Base-by-base conservation (phyloP, 2,888 invertebrate species). In the Ormia ochracea region DNA sequence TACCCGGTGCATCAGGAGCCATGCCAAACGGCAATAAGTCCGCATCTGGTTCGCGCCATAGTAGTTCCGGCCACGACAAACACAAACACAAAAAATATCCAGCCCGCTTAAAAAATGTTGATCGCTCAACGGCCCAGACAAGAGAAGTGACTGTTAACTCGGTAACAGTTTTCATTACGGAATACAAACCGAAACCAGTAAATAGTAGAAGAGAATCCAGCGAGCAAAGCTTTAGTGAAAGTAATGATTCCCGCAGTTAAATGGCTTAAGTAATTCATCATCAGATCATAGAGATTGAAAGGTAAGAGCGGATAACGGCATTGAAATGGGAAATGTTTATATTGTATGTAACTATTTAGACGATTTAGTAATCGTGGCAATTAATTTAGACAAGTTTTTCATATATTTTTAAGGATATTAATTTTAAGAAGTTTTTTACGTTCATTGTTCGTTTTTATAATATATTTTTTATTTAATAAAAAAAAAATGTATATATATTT, bases 111-210 rank as follows among this genome's bases (percentile, higher is more conserved):
- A 96, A 96, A 91, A 97, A 98, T 90, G 94, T 98, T 76, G 98
- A 98, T 89, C 92, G 98, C 66, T 97, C 96, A 87, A 95, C 96
- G 33, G 98, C 96, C 26, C 96, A 96, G 89, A 96, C 96, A 74
- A 94, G 97, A 90, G 96, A 97, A 91, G 97, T 98, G 85, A 98
- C 98, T 58, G 98, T 98, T 36, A 98, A 98, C 90, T 97, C 97
- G 86, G 97, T 98, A 78, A 98, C 98, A 58, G 98, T 98, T 81
- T 95, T 97, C 83, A 98, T 98, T 89, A 98, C 98, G 76, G 98
- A 98, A 91, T 98, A 96, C 90, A 96, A 96, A 89, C 96, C 96
- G 83, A 96, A 96, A 83, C 87, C 86, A 12, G 85, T 89, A 78
- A 87, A 87, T 81, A 89, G 87, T 83, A 84, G 89, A 77, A 86